Evolutionary conservation across 2,888 invertebrate genomes (phyloP).

Genomic region (Mellilla xanthometata): DNA sequence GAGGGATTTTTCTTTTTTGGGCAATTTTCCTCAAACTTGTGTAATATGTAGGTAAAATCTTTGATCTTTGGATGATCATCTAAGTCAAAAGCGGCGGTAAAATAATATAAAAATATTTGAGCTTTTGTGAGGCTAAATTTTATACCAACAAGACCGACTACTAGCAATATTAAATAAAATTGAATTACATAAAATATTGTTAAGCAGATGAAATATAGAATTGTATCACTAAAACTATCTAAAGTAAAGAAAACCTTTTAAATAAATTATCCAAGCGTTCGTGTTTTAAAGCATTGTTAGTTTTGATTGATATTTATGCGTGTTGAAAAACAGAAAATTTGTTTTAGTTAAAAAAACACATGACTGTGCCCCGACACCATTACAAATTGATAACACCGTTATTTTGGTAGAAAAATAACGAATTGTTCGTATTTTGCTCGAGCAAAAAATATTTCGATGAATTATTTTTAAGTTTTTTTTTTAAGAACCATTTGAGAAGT

Average conservation of each 20-base stretch:
- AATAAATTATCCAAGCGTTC: too few relatives aligned
- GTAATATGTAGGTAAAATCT: background rate
- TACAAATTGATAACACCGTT: slow-evolving; percentile 4
- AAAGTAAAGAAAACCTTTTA: too few relatives aligned
- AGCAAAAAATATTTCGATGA: too few relatives aligned
- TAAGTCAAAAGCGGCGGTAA: background rate
- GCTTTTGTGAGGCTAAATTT: slow-evolving; percentile 2
- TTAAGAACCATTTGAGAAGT: too few relatives aligned
- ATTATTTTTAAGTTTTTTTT: too few relatives aligned
- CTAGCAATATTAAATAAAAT: slow-evolving; percentile 2
- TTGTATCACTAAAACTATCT: too few relatives aligned
- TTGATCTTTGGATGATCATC: slow-evolving; percentile 3
- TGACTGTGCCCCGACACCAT: slow-evolving; percentile 2
- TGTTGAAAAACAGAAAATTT: background rate
- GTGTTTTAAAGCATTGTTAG: too few relatives aligned
- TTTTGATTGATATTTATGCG: too few relatives aligned
- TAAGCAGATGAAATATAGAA: background rate
- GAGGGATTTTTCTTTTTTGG: too few relatives aligned
- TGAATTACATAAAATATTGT: background rate
- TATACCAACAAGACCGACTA: background rate
- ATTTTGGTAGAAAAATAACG: background rate
- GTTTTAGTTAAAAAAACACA: background rate
- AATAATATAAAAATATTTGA: slow-evolving; percentile 5
- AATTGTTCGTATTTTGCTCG: background rate
- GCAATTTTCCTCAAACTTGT: too few relatives aligned